Evolutionary conservation across 2,797 vertebrate species (phyloP).

Genomic region (Sebastolobus alascanus): DNA sequence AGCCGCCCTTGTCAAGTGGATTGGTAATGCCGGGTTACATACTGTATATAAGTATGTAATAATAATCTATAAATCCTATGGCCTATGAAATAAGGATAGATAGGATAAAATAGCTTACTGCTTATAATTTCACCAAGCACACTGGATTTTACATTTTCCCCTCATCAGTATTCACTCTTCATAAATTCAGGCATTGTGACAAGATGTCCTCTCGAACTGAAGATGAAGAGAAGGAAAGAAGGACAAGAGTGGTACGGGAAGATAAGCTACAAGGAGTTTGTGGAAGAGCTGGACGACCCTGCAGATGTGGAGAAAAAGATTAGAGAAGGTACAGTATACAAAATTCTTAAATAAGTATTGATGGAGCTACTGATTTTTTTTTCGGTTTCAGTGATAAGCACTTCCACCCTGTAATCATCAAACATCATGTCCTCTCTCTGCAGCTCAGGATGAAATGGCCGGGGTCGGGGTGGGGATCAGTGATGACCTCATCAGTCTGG

Average conservation of each 20-base stretch:
- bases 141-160: neutral
- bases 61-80: too few relatives aligned
- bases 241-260: slow-evolving; percentile 76
- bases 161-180: neutral
- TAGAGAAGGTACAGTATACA: slow-evolving; percentile 51
- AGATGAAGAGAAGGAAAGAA: slow-evolving; percentile 78
- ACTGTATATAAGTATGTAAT: too few relatives aligned
- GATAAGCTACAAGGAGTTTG: slow-evolving; percentile 68
- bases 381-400: neutral
- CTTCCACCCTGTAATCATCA: neutral
- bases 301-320: slow-evolving; percentile 66
- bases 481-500: slow-evolving; percentile 87
- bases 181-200: slow-evolving; percentile 82
- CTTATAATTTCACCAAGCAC: neutral
- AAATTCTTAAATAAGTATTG: too few relatives aligned
- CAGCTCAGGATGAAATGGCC: slow-evolving; percentile 83
- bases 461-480: slow-evolving; percentile 85
- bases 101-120: neutral
- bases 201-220: slow-evolving; percentile 85
- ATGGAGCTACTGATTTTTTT: neutral
- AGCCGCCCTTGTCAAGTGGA: too few relatives aligned
- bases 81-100: too few relatives aligned
- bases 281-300: slow-evolving; percentile 49
- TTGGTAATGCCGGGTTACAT: too few relatives aligned
- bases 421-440: neutral